Evolutionary conservation across 92 coral and sea anemone genomes (phyloP), one percentile per base, ranked within the genome.

Genomic region (Epizoanthus fatuus): DNA sequence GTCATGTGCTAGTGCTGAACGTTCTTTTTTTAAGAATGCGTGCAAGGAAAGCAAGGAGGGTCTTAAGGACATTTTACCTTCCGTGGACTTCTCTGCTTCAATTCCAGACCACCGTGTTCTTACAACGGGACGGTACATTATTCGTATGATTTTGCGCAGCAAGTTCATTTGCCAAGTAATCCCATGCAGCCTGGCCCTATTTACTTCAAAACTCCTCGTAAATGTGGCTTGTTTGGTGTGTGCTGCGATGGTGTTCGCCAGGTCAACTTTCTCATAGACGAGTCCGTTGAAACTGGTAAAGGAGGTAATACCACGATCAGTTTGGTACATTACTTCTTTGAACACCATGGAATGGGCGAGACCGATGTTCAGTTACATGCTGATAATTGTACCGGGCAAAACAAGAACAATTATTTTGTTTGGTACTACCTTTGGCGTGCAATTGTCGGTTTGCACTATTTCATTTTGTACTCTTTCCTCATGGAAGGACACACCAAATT

Each of bases 121-220:
- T 68, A 11, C 5, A 29, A 90, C 3, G 86, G 64, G 10, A 72
- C 84, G 45, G 63, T 81, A 29, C 93, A 93, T 66, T 93, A 90
- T 72, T 93, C 93, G 20, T 90, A 74, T 19, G 90, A 90, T 55
- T 89, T 80, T 83, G 88, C 95, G 20, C 95, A 92, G 83, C 91
- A 80, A 15, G 78, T 89, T 0, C 93, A 93, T 32, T 83, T 90
- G 22, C 90, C 92, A 0, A 72, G 92, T 53, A 93, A 93, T 47
- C 96, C 92, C 16, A 84, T 86, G 89, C 92, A 93, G 77, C 92
- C 96, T 42, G 96, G 92, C 0, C 90, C 90, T 10, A 93, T 87
- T n/a, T 93, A 93, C 63, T 93, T 92, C 58, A 89, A 92, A 58
- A 84, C 92, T 37, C 94, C 87, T 22, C 72, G 90, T 42, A 93